Evolutionary conservation across 2,797 vertebrate species (phyloP), one percentile per base, ranked within the genome.

Genomic region (Mareca penelope): DNA sequence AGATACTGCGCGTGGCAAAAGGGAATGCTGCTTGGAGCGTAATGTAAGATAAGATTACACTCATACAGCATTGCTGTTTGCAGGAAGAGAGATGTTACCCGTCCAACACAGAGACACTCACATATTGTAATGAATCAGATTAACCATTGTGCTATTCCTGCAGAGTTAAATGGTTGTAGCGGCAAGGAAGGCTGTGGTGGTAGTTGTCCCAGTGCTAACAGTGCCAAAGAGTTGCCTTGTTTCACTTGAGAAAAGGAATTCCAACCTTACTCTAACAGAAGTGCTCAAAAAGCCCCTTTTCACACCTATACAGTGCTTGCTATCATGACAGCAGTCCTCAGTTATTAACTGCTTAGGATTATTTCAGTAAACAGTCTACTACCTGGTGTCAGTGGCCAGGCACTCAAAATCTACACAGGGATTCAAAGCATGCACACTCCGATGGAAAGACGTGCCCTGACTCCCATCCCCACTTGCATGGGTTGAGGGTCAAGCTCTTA

Each of bases 71-170:
- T 24, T 80, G 37, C 48, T 91, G 37, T 76, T 83, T 69, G 50
- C 56, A 96, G 70, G 80, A 88, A 89, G 53, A 80, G 72, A 89
- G 70, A 65, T 61, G 61, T 72, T 81, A 88, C 33, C 64, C 16
- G 29, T 80, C 67, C 64, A 82, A 24, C 44, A 82, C 53, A 90
- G 77, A 37, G 37, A 68, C 17, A 61, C 33, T 86, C 56, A 82
- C 67, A 76, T 39, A 55, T n/a, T 81, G 42, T 76, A 91, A 79
- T 80, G 93, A 94, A 90, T 76, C 63, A 95, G 85, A 91, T 67
- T 87, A 85, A 92, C 46, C 3, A 0, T 42, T 80, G 39, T 0
- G 0, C 69, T 95, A 79, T 70, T 86, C 55, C 60, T 86, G 46
- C 22, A 91, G 61, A 81, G 72, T 88, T 73, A 91, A 90, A 79